Base-by-base conservation (phyloP, 2,888 invertebrate species). In the Cheilosia grossa region DNA sequence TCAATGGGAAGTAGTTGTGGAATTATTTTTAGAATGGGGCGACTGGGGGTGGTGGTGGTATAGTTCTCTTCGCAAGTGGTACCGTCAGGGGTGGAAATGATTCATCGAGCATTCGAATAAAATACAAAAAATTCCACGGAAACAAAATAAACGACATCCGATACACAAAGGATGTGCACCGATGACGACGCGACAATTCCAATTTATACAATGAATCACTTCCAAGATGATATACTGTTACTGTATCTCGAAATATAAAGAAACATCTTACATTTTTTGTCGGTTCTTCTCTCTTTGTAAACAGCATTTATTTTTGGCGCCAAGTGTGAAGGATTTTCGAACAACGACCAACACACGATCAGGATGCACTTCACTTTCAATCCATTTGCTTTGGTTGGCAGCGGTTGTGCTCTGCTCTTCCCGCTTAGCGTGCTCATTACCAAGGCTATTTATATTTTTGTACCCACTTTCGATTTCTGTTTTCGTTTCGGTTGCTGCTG, bases 331-430 rank as follows among this genome's bases (percentile, higher is more conserved):
- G 63, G 67, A 85, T 83, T 79, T 19, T 33, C 49, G 24, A 59
- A 13, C 42, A 42, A n/a, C 21, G 19, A 51, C 17, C 17, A 37
- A 42, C 51, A 59, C 37, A 58, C 80, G 49, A 75, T 77, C 81
- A 67, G 80, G 81, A 80, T 85, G 85, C 81, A 77, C 75, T 85
- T 85, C 81, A 85, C 72, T 85, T 70, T 40, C 37, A 67, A 77
- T 82, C 10, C 66, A 30, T 64, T 66, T 47, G 54, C 59, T 27
- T 40, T 51, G 17, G 27, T 44, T 15, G 42, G 51, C 37, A 47
- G 7, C 37, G 37, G 13, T 37, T 37, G 40, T 49, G 19, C 1
- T 33, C 9, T 2, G 27, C 4, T 10, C 37, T 37, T 58, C 49
- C 47, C 67, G 27, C 27, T 53, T 56, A 21, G 33, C 42, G 4